Evolutionary conservation across 2,888 invertebrate species (phyloP).

Genomic region (Steinernema carpocapsae): DNA sequence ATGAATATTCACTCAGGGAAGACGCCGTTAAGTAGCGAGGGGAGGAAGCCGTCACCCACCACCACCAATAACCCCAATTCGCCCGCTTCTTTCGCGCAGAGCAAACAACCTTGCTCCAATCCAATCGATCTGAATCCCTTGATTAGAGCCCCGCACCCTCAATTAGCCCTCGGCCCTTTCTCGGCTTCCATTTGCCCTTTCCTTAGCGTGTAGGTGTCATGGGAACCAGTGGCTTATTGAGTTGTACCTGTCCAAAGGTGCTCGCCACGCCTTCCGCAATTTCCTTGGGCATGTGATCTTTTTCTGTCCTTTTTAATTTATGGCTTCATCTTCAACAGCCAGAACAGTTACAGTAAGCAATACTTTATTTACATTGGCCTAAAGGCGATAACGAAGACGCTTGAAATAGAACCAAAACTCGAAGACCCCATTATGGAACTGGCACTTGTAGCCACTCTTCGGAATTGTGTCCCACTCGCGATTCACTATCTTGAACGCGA

Average conservation of each 20-base stretch:
- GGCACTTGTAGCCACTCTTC: slow-evolving; percentile 85
- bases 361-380: too few species aligned
- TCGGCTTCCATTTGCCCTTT: background rate
- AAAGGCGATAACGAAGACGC: slow-evolving; percentile 86
- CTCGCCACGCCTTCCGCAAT: slow-evolving; percentile 12
- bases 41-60: background rate
- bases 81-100: background rate
- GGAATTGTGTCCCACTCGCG: slow-evolving; percentile 86
- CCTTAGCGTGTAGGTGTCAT: slow-evolving; percentile 13
- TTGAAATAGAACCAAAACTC: slow-evolving; percentile 99
- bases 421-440: slow-evolving; percentile 99
- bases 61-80: background rate
- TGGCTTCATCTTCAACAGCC: too few species aligned
- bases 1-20: background rate
- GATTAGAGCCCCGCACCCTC: background rate
- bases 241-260: slow-evolving; percentile 5
- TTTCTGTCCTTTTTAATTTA: too few species aligned
- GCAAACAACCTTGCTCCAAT: slow-evolving; percentile 1
- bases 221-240: slow-evolving; percentile 17
- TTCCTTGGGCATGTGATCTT: background rate
- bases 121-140: slow-evolving; percentile 10
- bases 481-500: slow-evolving; percentile 78
- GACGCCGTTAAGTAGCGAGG: background rate
- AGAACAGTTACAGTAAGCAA: too few species aligned
- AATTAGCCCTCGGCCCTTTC: background rate